Base-by-base conservation (phyloP, 2,113 vertebrate species). In the Oostethus manadensis region DNA sequence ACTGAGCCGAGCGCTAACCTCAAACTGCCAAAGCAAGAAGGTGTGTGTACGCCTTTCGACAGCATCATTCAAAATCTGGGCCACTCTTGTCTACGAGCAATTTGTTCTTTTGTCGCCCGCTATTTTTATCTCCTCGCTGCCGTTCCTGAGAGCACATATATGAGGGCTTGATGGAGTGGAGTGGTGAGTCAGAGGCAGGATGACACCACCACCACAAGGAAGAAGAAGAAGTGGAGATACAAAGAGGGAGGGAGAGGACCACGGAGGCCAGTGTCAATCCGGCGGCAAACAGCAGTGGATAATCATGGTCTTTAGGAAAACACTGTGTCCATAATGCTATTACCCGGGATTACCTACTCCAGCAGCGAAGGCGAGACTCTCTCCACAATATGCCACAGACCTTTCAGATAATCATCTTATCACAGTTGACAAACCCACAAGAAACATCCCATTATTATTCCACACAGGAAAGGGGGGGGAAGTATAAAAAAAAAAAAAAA, bases 351-450 rank as follows among this genome's bases (percentile, higher is more conserved):
- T 87, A 86, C 83, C 82, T 87, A 87, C 83, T 87, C 83, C 80
- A 86, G 82, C 82, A 70, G 85, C 76, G 83, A 74, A 77, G 80
- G 76, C 67, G 69, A 82, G 86, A 84, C 81, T 79, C 86, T 87
- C 82, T 81, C 84, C 84, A 85, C 80, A 84, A 78, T 86, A 79
- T 81, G 78, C 81, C 80, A 80, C 79, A 83, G 82, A 85, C 84
- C 85, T 88, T 88, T 88, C 82, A 86, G 82, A 87, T 87, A 85
- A 88, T 88, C 85, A 84, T 86, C 87, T 85, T 82, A 88, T 88
- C 85, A 84, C 82, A 84, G 79, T 84, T 81, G 83, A 88, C 83
- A 86, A 87, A 84, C 75, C 81, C 69, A 76, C 74, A 84, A 84
- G 83, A 87, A 86, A 85, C 80, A 87, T 84, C 82, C 71, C 54